Percentiles rank a stretch among this genome's conserved stretches.
These are phyloP conservation scores for Wiebesia pumilae DNA, from an alignment of 1,140 invertebrate genomes.

Conservation along the genomic window DNA sequence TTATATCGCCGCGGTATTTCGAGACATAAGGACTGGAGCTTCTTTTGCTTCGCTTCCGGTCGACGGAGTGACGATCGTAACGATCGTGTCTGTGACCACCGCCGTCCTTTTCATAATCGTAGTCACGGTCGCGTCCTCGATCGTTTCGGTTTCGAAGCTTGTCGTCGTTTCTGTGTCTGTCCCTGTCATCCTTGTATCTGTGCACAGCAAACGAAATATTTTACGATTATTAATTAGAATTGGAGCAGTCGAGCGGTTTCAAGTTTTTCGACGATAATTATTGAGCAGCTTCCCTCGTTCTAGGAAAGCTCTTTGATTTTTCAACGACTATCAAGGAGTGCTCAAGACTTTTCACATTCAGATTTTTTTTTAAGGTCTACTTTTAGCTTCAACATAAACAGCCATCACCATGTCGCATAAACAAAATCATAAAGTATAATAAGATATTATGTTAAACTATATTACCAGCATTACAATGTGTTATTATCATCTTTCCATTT, in stretches of 20 bases:
- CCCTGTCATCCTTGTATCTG: slow-evolving; percentile 69
- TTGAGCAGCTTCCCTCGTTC: no score
- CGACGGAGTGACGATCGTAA: slow-evolving; percentile 65
- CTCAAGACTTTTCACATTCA: no score
- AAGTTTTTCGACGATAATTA: neutral
- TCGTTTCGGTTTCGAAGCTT: slow-evolving; percentile 62
- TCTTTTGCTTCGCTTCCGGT: slow-evolving; percentile 66
- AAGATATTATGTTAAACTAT: no score
- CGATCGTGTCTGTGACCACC: slow-evolving; percentile 66
- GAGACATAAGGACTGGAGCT: slow-evolving; percentile 65
- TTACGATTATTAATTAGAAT: neutral
- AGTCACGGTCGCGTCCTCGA: slow-evolving; percentile 65
- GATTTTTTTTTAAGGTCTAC: no score
- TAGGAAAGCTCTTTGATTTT: neutral
- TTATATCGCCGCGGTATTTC: slow-evolving; percentile 63
- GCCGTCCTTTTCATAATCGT: slow-evolving; percentile 60
- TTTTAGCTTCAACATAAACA: no score
- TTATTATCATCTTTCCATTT: no score
- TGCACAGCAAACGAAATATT: neutral
- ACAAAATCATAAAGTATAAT: no score
- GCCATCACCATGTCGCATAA: no score
- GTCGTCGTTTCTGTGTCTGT: slow-evolving; percentile 67
- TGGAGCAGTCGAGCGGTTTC: no score
- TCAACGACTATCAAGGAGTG: neutral
- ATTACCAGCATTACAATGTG: no score